phyloP scores from a whole-genome alignment of 64 coral and sea anemone species.

The Porites australiensis region DNA sequence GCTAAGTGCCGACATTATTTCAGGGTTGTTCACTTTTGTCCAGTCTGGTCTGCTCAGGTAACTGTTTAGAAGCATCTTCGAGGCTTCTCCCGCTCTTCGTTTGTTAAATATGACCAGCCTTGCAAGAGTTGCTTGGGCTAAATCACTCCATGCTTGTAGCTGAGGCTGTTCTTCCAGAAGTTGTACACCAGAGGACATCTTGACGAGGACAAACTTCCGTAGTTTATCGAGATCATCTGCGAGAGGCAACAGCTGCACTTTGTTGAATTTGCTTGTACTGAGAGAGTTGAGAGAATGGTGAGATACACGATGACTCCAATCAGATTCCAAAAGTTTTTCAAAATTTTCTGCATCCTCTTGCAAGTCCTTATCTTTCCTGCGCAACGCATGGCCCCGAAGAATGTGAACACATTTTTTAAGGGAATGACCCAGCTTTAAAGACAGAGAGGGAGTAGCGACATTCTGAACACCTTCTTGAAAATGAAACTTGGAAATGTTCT shows the following conservation, averaged over 20 bases:
- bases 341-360: slow-evolving; percentile 58
- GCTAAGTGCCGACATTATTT: background rate
- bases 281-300: slow-evolving; percentile 48
- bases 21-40: background rate
- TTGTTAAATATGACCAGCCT: slow-evolving; percentile 71
- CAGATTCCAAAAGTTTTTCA: slow-evolving; percentile 41
- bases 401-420: slow-evolving; percentile 59
- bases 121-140: slow-evolving; percentile 48
- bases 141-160: slow-evolving; percentile 16
- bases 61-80: background rate
- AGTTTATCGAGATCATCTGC: slow-evolving; percentile 51
- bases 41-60: slow-evolving; percentile 44
- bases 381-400: slow-evolving; percentile 39
- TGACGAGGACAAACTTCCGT: background rate
- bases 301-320: slow-evolving; percentile 50
- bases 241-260: slow-evolving; percentile 29
- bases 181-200: slow-evolving; percentile 27
- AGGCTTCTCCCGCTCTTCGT: slow-evolving; percentile 50
- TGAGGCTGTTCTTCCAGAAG: background rate
- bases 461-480: slow-evolving; percentile 13
- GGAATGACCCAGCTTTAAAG: slow-evolving; percentile 43
- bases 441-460: slow-evolving; percentile 52
- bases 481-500: slow-evolving; percentile 27
- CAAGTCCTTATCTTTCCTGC: slow-evolving; percentile 13
- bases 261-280: slow-evolving; percentile 31